A percentile compares a stretch with the other conserved stretches of the same genome.
These are phyloP conservation scores for Drosophila malerkotliana DNA, from an alignment of 1,140 invertebrate genomes.

Conservation along the genomic window DNA sequence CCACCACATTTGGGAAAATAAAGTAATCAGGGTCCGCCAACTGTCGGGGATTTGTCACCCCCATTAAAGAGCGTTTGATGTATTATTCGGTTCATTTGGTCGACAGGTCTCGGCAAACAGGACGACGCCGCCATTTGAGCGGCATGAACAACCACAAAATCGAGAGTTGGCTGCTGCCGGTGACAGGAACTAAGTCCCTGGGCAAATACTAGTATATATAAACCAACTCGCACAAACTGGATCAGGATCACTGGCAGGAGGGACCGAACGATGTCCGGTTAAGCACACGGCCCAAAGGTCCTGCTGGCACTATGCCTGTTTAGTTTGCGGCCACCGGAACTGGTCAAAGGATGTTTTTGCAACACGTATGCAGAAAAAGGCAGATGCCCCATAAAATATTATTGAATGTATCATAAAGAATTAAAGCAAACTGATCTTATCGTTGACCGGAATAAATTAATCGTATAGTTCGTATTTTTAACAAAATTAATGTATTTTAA, in stretches of 20 bases:
- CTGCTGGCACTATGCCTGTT: background rate
- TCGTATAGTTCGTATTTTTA: background rate
- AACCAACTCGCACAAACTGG: constrained; percentile 38
- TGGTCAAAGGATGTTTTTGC: constrained; percentile 12
- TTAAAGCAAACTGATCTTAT: constrained; percentile 1
- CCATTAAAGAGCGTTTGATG: constrained; percentile 83
- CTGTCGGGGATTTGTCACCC: constrained; percentile 82
- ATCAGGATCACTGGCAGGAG: constrained; percentile 13
- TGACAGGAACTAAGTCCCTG: constrained; percentile 59
- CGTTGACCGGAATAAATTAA: background rate
- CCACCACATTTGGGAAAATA: constrained; percentile 31
- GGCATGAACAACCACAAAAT: constrained; percentile 28
- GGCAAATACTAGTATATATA: constrained; percentile 33
- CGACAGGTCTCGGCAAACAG: constrained; percentile 83
- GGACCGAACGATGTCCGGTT: constrained; percentile 36
- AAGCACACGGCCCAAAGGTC: constrained; percentile 15
- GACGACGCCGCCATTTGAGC: constrained; percentile 53
- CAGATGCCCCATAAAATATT: background rate
- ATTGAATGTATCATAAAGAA: background rate
- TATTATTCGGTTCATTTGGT: constrained; percentile 84
- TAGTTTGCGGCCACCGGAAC: constrained; percentile 14
- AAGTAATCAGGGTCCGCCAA: constrained; percentile 72
- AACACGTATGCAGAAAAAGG: background rate
- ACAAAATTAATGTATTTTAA: too few species aligned
- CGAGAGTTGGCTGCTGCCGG: constrained; percentile 49